phyloP scores from a whole-genome alignment of 2,113 vertebrate genomes.

The Lophius piscatorius region DNA sequence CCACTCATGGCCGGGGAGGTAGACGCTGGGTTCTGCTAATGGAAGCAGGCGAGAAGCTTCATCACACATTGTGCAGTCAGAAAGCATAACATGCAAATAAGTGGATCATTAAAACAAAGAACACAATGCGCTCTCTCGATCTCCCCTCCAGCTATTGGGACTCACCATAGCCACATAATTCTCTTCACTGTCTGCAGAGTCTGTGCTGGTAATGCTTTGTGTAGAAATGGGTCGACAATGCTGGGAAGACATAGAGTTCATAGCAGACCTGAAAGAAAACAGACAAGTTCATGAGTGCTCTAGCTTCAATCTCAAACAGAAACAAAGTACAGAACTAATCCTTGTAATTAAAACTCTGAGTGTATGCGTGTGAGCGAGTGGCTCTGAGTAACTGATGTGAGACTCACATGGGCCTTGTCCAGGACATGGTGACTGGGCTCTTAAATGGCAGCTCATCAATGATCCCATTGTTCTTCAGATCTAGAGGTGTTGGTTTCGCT shows the following conservation, averaged over 20 bases:
- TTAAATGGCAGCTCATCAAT: conserved; percentile 98
- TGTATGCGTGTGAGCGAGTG: not conserved
- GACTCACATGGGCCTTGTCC: conserved; percentile 94
- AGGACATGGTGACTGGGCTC: conserved; percentile 94
- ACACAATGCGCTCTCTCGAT: conserved; percentile 30
- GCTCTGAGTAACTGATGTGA: conserved; percentile 21
- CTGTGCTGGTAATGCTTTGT: conserved; percentile 99
- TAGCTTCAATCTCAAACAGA: conserved; percentile 10
- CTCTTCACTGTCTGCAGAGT: conserved; percentile 97
- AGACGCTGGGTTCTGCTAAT: conserved; percentile 96
- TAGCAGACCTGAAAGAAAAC: conserved; percentile 80
- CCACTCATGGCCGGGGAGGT: conserved; percentile 94
- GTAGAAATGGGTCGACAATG: conserved; percentile 95
- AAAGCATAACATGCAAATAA: conserved; percentile 20
- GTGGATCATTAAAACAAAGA: conserved; percentile 48
- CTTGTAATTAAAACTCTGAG: conserved; percentile 11
- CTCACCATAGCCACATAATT: conserved; percentile 98
- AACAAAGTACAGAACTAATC: conserved; percentile 24
- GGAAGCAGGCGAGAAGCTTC: conserved; percentile 42
- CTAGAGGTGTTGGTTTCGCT: conserved; percentile 94
- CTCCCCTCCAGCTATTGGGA: conserved; percentile 28
- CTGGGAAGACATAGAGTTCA: conserved; percentile 88
- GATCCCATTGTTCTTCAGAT: conserved; percentile 91
- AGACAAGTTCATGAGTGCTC: conserved; percentile 14
- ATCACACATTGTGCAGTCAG: conserved; percentile 30